Conservation (phyloP, 1,140 invertebrate species). For the Fragariocoptes setiger region DNA sequence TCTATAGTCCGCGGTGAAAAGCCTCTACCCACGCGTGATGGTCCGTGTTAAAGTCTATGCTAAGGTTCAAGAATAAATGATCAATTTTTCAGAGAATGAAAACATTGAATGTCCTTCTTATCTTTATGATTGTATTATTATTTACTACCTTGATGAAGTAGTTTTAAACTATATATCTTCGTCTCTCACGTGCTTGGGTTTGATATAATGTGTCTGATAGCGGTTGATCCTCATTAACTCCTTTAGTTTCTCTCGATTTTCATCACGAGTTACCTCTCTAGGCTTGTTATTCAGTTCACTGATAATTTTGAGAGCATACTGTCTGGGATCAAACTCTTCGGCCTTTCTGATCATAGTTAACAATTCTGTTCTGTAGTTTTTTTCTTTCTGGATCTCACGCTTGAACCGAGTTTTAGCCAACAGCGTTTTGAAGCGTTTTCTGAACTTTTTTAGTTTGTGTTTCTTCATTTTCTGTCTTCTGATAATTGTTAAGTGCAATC, state of each 20-base stretch:
- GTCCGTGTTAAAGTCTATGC: too few species aligned
- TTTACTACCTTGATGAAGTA: too few species aligned
- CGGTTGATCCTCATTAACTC: constrained; percentile 1
- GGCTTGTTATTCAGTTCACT: constrained; percentile 26
- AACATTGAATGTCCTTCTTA: too few species aligned
- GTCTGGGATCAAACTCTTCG: constrained; percentile 34
- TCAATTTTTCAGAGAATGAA: too few species aligned
- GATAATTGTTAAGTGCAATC: constrained; percentile 19
- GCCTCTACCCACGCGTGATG: too few species aligned
- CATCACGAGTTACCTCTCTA: constrained; percentile 11
- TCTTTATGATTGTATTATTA: too few species aligned
- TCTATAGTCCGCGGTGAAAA: too few species aligned
- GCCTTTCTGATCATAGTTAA: constrained; percentile 32
- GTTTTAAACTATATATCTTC: too few species aligned
- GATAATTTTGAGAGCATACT: constrained; percentile 30
- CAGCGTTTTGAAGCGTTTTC: constrained; percentile 37
- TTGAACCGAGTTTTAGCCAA: constrained; percentile 31
- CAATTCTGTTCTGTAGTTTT: constrained; percentile 31
- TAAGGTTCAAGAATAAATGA: too few species aligned
- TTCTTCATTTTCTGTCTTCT: constrained; percentile 49
- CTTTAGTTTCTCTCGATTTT: constrained; percentile 1
- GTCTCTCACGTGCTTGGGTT: too few species aligned
- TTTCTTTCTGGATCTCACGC: constrained; percentile 35
- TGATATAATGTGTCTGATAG: background rate
- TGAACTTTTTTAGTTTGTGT: constrained; percentile 41